These are phyloP conservation scores for Dorcus parallelipipedus DNA, from an alignment of 2,888 invertebrate species.

Conservation along the genomic window DNA sequence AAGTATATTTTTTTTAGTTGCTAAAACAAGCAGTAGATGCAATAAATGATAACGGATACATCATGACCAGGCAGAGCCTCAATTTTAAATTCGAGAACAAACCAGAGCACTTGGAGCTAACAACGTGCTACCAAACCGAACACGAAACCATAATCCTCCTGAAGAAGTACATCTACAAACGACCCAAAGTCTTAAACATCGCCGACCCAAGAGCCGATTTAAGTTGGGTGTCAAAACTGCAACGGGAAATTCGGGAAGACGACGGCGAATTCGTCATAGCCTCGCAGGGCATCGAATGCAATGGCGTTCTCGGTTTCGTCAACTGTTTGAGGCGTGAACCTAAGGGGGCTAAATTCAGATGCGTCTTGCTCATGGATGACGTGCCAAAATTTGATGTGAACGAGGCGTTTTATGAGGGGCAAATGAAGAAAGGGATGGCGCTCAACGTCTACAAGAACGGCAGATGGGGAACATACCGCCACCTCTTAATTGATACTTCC, in stretches of 20 bases:
- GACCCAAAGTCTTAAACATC: background rate
- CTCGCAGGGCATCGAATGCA: slow-evolving; percentile 56
- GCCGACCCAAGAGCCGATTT: background rate
- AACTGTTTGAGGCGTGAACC: slow-evolving; percentile 78
- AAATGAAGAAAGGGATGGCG: slow-evolving; percentile 15
- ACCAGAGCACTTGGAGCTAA: background rate
- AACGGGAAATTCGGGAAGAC: background rate
- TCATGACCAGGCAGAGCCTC: background rate
- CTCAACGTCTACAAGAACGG: slow-evolving; percentile 16
- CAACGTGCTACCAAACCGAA: background rate
- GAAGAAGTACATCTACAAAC: background rate
- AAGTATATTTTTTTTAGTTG: too few relatives aligned
- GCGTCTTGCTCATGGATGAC: slow-evolving; percentile 55
- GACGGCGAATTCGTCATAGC: background rate
- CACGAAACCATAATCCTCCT: background rate
- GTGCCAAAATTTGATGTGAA: slow-evolving; percentile 47
- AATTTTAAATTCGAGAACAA: background rate
- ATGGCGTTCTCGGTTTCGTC: slow-evolving; percentile 78
- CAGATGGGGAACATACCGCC: slow-evolving; percentile 21
- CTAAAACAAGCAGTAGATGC: background rate
- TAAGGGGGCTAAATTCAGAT: slow-evolving; percentile 51
- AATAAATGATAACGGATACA: slow-evolving; percentile 2
- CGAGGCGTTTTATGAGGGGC: slow-evolving; percentile 5
- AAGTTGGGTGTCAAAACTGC: slow-evolving; percentile 1
- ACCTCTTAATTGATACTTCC: slow-evolving; percentile 9